A percentile compares a stretch with the other conserved stretches of the same genome.
phyloP scores from a whole-genome alignment of 2,888 invertebrate genomes.

The Pterobdella sp. region DNA sequence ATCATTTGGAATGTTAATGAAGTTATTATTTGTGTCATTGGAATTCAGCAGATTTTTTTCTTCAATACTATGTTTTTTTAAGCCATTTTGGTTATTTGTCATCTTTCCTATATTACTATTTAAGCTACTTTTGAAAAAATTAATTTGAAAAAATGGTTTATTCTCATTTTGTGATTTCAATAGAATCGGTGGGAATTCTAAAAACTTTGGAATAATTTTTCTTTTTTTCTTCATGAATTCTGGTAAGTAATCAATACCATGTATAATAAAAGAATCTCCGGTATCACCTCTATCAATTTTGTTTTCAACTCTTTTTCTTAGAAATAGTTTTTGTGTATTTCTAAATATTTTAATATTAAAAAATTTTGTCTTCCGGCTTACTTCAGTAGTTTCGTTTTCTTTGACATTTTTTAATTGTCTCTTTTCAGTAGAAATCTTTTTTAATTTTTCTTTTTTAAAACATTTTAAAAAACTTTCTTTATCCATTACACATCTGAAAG shows the following conservation, averaged over 20 bases:
- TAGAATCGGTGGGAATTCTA: constrained; percentile 4
- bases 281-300: background rate
- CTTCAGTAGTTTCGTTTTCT: background rate
- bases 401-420: background rate
- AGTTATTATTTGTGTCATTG: background rate
- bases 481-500: too few relatives aligned
- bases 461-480: too few relatives aligned
- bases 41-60: background rate
- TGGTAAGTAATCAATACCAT: constrained; percentile 31
- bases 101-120: background rate
- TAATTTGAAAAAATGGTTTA: too few relatives aligned
- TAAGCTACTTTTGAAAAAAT: background rate
- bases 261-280: constrained; percentile 25
- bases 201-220: constrained; percentile 26
- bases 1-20: background rate
- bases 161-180: background rate
- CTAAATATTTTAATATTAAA: background rate
- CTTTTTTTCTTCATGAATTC: constrained; percentile 27
- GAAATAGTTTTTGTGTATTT: background rate
- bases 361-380: background rate
- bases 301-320: background rate
- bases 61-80: background rate
- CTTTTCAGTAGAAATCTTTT: background rate
- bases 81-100: background rate
- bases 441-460: too few relatives aligned